Evolutionary conservation across 2,797 vertebrate species (phyloP), one percentile per base, ranked within the genome.

Genomic region (Myoxocephalus aenaeus): DNA sequence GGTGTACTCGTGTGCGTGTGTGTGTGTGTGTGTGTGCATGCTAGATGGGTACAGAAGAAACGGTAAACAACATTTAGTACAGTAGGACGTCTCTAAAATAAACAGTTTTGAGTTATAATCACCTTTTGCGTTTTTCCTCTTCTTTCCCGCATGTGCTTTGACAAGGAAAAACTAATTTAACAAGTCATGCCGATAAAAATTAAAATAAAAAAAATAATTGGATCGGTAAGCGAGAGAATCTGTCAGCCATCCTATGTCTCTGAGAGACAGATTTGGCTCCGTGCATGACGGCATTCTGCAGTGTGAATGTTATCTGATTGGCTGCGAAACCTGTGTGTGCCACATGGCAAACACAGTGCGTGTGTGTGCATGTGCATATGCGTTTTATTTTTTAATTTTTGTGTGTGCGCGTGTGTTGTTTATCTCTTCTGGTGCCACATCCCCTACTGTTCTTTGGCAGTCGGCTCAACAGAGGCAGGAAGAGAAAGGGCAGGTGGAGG

Each of bases 281-380:
- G 48, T 74, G 38, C 61, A 40, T 50, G 76, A 62, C 51, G 66
- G 68, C 70, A 56, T 71, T 74, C 20, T 74, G 62, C 34, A 8
- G 38, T 36, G 57, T 75, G 57, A 81, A 83, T 70, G 36, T 76
- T 76, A 77, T 82, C 82, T 59, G 65, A 86, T 82, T 80, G 57
- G 71, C 65, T 54, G 56, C 32, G 11, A 29, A 50, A 51, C 25
- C 40, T 42, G 40, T 48, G 63, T 61, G 32, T 32, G 32, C 64
- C 32, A 14, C 32, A 59, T 44, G 46, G 20, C 36, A 61, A 50
- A 57, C 53, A 40, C 53, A 40, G 54, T 36, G 50, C 29, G 53
- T 65, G 38, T 75, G 27, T 64, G 67, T 71, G 58, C 53, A 27
- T 71, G 57, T 58, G 32, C 48, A 54, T 38, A 38, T 38, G 36